Evolutionary conservation across 2,113 vertebrate genomes (phyloP).

Genomic region (Istiophorus platypterus): DNA sequence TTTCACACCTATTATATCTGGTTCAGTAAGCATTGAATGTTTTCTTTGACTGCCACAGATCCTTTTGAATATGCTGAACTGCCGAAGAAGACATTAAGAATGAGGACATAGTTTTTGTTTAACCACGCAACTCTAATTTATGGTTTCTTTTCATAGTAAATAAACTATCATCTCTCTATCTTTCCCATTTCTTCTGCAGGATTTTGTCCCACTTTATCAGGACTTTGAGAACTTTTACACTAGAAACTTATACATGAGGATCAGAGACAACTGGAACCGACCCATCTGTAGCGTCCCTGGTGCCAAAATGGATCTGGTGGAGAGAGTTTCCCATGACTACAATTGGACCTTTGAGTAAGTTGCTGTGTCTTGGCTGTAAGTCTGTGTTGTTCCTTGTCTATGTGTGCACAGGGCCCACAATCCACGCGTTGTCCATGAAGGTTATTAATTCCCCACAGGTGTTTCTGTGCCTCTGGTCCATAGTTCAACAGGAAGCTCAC

Average conservation of each 20-base stretch:
- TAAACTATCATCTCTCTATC: not conserved
- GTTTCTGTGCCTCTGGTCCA: not conserved
- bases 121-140: not conserved
- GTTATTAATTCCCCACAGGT: not conserved
- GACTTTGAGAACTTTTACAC: constrained; percentile 99
- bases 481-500: constrained; percentile 2
- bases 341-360: constrained; percentile 98
- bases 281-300: constrained; percentile 95
- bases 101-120: not conserved
- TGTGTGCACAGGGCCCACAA: not conserved
- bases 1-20: not conserved
- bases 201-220: constrained; percentile 97
- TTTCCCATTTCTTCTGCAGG: constrained; percentile 80
- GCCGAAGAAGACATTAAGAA: too few relatives aligned
- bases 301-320: constrained; percentile 92
- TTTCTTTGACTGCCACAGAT: not conserved
- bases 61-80: not conserved
- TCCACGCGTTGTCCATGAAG: not conserved
- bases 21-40: not conserved
- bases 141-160: not conserved
- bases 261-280: constrained; percentile 97
- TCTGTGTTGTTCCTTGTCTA: constrained; percentile 3
- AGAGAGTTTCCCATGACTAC: constrained; percentile 91
- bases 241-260: constrained; percentile 96
- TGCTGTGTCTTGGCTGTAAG: not conserved